Evolutionary conservation across 1,140 invertebrate species (phyloP).

Genomic region (Aphaenogaster ashmeadi): DNA sequence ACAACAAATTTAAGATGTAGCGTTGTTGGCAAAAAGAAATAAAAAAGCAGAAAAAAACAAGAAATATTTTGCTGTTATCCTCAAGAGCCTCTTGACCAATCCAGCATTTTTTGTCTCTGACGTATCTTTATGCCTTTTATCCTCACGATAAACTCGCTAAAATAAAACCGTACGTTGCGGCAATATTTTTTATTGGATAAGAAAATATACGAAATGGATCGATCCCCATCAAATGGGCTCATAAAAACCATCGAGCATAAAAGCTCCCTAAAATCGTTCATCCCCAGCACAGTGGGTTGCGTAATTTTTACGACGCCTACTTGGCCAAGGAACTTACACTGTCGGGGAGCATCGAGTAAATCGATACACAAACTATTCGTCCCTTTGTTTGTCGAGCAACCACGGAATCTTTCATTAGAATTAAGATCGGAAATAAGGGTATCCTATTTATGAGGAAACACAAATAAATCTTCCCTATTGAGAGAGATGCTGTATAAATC

Average conservation of each 20-base stretch:
- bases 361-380: conserved; percentile 41
- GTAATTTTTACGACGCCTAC: conserved; percentile 56
- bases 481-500: not conserved
- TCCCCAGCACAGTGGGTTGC: conserved; percentile 6
- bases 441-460: conserved; percentile 2
- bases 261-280: conserved; percentile 45
- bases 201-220: conserved; percentile 54
- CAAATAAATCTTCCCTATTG: conserved; percentile 20
- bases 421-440: not conserved
- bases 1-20: conserved; percentile 17
- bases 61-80: conserved; percentile 28
- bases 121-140: conserved; percentile 35
- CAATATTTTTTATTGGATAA: conserved; percentile 59
- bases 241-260: conserved; percentile 54
- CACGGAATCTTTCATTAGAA: conserved; percentile 16
- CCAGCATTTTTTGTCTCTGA: conserved; percentile 13
- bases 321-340: conserved; percentile 41
- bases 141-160: conserved; percentile 27
- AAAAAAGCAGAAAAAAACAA: conserved; percentile 23
- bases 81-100: conserved; percentile 10
- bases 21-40: not conserved
- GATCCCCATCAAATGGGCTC: conserved; percentile 30
- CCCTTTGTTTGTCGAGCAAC: conserved; percentile 14
- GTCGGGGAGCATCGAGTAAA: conserved; percentile 11
- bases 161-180: conserved; percentile 50